A percentile compares a stretch with the other conserved stretches of the same genome.
Conservation (phyloP, 1,140 invertebrate genomes). For the Sesamia nonagrioides region DNA sequence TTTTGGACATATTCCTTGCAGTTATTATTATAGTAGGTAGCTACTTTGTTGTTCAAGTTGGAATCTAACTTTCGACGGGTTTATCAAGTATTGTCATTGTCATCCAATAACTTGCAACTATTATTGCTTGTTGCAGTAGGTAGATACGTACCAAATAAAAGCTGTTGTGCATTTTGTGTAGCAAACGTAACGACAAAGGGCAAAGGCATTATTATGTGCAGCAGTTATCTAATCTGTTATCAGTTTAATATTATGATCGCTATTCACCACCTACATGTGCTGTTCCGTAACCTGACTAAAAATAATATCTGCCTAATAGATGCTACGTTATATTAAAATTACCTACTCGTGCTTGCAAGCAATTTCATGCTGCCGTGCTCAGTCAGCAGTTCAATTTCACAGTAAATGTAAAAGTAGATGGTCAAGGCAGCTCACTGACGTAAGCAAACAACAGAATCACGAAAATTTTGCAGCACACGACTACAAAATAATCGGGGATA, state of each 20-base stretch:
- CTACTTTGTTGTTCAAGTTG: too few species aligned
- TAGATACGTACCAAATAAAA: neutral
- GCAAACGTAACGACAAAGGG: constrained; percentile 38
- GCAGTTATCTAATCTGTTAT: constrained; percentile 82
- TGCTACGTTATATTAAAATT: constrained; percentile 43
- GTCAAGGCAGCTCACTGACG: constrained; percentile 78
- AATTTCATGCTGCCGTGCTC: constrained; percentile 21
- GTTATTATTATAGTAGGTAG: too few species aligned
- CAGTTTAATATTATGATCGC: constrained; percentile 79
- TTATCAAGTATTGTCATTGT: neutral
- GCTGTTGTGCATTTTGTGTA: neutral
- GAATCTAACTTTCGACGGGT: neutral
- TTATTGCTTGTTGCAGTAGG: too few species aligned
- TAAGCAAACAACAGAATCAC: constrained; percentile 62
- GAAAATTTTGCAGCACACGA: constrained; percentile 14
- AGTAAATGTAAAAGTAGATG: constrained; percentile 62
- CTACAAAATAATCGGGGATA: neutral
- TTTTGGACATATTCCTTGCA: neutral
- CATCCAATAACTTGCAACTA: neutral
- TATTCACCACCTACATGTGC: constrained; percentile 72
- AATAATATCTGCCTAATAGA: constrained; percentile 48
- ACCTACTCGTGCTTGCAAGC: constrained; percentile 9
- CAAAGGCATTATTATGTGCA: constrained; percentile 74
- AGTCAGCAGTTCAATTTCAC: constrained; percentile 63
- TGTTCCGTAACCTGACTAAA: constrained; percentile 55